Conservation (phyloP, 2,113 vertebrate genomes). For the Mesoclemmys tuberculata region DNA sequence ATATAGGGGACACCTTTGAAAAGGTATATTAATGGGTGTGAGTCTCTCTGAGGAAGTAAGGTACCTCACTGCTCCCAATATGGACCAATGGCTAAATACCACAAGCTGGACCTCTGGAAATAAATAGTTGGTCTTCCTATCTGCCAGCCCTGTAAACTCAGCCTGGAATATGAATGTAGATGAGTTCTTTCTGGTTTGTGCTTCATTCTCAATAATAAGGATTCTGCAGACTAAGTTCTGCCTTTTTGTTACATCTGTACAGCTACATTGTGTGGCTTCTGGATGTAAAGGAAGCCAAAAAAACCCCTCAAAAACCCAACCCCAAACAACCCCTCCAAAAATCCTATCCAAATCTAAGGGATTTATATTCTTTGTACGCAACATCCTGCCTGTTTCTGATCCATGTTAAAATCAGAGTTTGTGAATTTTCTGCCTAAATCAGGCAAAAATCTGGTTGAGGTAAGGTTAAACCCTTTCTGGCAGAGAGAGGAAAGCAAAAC, state of each 20-base stretch:
- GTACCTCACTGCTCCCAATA: neutral
- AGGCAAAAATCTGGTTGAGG: neutral
- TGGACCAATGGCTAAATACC: neutral
- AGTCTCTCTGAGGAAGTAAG: neutral
- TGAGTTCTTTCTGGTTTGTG: neutral
- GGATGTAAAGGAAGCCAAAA: neutral
- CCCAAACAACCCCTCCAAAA: neutral
- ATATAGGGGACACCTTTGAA: neutral
- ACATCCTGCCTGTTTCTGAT: neutral
- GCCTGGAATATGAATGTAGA: neutral
- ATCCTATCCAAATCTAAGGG: neutral
- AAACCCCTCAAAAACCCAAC: neutral
- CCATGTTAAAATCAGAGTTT: neutral
- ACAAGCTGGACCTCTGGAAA: neutral
- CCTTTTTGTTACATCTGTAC: neutral
- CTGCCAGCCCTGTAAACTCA: neutral
- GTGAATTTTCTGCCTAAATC: neutral
- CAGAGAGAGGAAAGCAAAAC: neutral
- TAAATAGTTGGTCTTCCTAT: neutral
- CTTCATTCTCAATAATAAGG: neutral
- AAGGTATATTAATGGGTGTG: neutral
- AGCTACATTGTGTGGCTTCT: neutral
- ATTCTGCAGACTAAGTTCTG: neutral
- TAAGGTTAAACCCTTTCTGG: neutral
- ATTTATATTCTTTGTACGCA: neutral